Conservation (phyloP, 2,888 invertebrate genomes). For the Sicus ferrugineus region DNA sequence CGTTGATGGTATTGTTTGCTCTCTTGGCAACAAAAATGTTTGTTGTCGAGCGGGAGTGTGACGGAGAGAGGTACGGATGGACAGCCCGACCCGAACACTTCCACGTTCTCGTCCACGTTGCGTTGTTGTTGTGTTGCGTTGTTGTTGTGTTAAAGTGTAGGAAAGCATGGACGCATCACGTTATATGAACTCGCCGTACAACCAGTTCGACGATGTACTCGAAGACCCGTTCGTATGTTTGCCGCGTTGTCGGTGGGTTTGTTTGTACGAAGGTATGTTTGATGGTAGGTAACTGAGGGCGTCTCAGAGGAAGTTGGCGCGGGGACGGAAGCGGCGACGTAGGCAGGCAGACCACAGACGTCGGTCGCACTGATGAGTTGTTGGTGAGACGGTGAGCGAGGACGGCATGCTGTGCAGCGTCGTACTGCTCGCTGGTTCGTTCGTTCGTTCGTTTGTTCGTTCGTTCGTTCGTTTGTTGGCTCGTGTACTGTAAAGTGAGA, state of each 20-base stretch:
- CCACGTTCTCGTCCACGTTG: slow-evolving; percentile 18
- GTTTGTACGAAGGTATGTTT: slow-evolving; percentile 6
- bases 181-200: not conserved
- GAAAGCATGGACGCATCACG: slow-evolving; percentile 18
- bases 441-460: not conserved
- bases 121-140: too few species aligned
- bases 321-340: slow-evolving; percentile 21
- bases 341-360: slow-evolving; percentile 16
- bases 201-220: not conserved
- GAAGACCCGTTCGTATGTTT: not conserved
- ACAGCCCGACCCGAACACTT: not conserved
- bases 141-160: slow-evolving; percentile 15
- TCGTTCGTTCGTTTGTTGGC: slow-evolving; percentile 1
- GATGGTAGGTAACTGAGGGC: not conserved
- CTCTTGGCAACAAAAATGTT: slow-evolving; percentile 16
- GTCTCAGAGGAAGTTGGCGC: slow-evolving; percentile 13
- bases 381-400: not conserved
- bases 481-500: slow-evolving; percentile 24
- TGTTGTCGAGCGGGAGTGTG: not conserved
- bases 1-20: not conserved
- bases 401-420: not conserved
- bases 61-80: not conserved
- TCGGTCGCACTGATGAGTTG: not conserved
- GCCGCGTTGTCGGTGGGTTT: not conserved
- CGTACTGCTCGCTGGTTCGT: not conserved